A percentile compares a stretch with the other conserved stretches of the same genome.
Conservation (phyloP, 2,113 vertebrate species). For the Forbesichthys agassizii region DNA sequence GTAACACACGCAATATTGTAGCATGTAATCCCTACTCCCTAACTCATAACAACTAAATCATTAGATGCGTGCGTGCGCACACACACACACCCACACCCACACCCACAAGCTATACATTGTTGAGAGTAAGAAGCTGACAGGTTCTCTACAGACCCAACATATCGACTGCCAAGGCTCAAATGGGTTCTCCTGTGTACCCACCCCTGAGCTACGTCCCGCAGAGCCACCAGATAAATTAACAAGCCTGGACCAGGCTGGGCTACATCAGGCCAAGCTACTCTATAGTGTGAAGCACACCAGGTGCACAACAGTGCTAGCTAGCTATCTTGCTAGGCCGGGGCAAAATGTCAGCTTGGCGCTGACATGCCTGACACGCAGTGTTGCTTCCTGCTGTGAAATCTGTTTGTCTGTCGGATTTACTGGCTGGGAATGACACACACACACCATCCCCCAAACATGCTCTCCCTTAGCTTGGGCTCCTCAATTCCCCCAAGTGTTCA, state of each 20-base stretch:
- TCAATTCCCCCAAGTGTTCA: constrained; percentile 60
- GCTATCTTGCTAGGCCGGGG: neutral
- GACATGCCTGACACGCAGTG: constrained; percentile 54
- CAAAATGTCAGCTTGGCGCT: constrained; percentile 46
- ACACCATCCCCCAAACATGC: constrained; percentile 36
- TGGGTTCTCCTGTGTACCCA: constrained; percentile 1
- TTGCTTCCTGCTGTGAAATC: constrained; percentile 67
- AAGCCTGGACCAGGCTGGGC: neutral
- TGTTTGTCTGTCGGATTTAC: constrained; percentile 66
- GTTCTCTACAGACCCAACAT: constrained; percentile 10
- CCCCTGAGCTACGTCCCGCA: constrained; percentile 6
- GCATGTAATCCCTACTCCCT: no score
- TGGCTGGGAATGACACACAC: constrained; percentile 45
- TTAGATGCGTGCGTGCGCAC: no score
- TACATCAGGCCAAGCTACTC: constrained; percentile 8
- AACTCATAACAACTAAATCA: neutral
- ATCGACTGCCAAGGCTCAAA: constrained; percentile 17
- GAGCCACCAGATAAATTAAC: constrained; percentile 10
- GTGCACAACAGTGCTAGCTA: constrained; percentile 7
- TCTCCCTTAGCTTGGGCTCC: constrained; percentile 37
- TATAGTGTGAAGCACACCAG: constrained; percentile 18
- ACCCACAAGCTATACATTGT: constrained; percentile 26
- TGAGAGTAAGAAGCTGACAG: constrained; percentile 24
- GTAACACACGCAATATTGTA: neutral
- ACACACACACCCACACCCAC: constrained; percentile 4